Conservation (phyloP, 2,797 vertebrate species). For the Clarias laeviceps region DNA sequence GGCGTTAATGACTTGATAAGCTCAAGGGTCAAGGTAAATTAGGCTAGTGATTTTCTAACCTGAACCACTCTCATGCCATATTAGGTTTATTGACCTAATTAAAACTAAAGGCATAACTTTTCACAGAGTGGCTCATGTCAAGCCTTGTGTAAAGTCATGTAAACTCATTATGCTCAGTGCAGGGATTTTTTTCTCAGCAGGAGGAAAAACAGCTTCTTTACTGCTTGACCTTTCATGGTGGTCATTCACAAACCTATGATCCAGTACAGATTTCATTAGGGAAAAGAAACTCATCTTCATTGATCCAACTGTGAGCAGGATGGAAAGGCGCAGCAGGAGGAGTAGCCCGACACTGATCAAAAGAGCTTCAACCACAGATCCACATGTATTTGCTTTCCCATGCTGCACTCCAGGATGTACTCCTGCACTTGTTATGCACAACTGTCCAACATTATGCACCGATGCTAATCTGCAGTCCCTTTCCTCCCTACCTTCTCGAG, state of each 20-base stretch:
- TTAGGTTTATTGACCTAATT: conserved; percentile 72
- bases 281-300: conserved; percentile 70
- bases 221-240: conserved; percentile 70
- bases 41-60: conserved; percentile 67
- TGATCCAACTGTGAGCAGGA: conserved; percentile 66
- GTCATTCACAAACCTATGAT: conserved; percentile 69
- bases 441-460: conserved; percentile 8
- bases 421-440: conserved; percentile 29
- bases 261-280: conserved; percentile 68
- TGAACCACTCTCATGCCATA: conserved; percentile 38
- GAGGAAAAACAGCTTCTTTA: conserved; percentile 66
- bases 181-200: conserved; percentile 29
- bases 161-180: conserved; percentile 61
- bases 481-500: not conserved
- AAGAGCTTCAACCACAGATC: conserved; percentile 45
- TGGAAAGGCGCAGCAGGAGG: conserved; percentile 52
- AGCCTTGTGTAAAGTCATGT: conserved; percentile 59
- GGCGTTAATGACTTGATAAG: conserved; percentile 67
- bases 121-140: conserved; percentile 43
- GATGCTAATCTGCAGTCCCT: conserved; percentile 9
- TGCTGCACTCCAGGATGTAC: conserved; percentile 39
- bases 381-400: conserved; percentile 35
- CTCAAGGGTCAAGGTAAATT: conserved; percentile 79
- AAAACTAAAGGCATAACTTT: conserved; percentile 63
- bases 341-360: conserved; percentile 58